Conservation (phyloP, 2,113 vertebrate species). For the Pseudopodoces humilis region DNA sequence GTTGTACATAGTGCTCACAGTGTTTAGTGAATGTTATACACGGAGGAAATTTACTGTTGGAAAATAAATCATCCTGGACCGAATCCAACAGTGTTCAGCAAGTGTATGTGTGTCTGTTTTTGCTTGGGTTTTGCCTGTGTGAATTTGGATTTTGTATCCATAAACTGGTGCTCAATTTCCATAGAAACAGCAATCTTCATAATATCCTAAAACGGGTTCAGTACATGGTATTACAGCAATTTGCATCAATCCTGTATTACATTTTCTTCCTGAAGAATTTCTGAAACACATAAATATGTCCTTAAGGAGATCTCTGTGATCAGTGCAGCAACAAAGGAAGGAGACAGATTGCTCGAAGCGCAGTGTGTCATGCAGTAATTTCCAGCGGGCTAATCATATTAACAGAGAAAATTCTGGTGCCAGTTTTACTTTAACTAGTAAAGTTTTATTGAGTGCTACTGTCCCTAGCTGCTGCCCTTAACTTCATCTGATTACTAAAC, state of each 20-base stretch:
- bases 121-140: neutral
- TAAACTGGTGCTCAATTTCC: neutral
- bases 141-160: neutral
- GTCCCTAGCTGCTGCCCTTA: neutral
- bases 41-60: neutral
- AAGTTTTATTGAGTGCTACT: constrained; percentile 35
- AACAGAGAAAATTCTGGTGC: constrained; percentile 9
- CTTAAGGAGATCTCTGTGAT: neutral
- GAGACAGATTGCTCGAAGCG: neutral
- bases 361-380: neutral
- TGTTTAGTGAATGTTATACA: neutral
- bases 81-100: neutral
- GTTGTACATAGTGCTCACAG: neutral
- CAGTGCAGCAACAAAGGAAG: neutral
- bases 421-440: neutral
- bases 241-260: neutral
- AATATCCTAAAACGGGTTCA: neutral
- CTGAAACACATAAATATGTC: neutral
- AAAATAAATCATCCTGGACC: neutral
- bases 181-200: constrained; percentile 14
- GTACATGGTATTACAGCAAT: neutral
- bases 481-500: constrained; percentile 6
- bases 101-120: neutral
- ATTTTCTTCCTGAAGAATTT: neutral
- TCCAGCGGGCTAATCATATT: neutral